Evolutionary conservation across 2,888 invertebrate species (phyloP).

Genomic region (Drosophila longiperda): DNA sequence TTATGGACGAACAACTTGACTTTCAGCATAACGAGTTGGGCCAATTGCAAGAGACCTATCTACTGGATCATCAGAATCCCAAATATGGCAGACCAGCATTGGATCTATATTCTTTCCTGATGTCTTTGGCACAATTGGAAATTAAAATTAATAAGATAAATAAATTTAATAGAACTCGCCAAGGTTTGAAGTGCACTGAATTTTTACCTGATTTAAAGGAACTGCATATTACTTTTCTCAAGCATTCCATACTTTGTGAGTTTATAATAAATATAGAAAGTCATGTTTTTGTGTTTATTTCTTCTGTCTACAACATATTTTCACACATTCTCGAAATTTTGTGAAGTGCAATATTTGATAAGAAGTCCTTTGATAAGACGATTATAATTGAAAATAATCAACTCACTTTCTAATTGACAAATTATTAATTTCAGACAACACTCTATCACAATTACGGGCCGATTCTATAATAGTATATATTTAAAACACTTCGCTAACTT

Average conservation of each 20-base stretch:
- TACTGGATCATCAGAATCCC: slow-evolving; percentile 76
- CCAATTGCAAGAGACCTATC: slow-evolving; percentile 61
- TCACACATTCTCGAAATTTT: not conserved
- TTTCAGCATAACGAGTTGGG: slow-evolving; percentile 71
- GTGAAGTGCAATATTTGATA: not conserved
- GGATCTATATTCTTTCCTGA: too few relatives aligned
- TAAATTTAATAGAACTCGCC: too few relatives aligned
- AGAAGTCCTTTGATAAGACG: not conserved
- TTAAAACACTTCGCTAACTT: not conserved
- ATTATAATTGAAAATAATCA: not conserved
- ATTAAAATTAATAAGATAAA: too few relatives aligned
- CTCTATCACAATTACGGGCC: not conserved
- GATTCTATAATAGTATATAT: not conserved
- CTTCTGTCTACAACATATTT: not conserved
- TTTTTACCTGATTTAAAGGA: too few relatives aligned
- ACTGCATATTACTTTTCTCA: slow-evolving; percentile 15
- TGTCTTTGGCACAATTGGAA: too few relatives aligned
- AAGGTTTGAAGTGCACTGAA: too few relatives aligned
- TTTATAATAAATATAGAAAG: too few relatives aligned
- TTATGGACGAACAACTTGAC: slow-evolving; percentile 80
- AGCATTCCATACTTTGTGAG: slow-evolving; percentile 67
- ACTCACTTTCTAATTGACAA: not conserved
- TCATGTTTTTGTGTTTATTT: too few relatives aligned
- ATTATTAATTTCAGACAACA: not conserved
- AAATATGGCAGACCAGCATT: slow-evolving; percentile 61